Base-by-base conservation (phyloP, 1,140 invertebrate species). In the Anastrepha ludens region DNA sequence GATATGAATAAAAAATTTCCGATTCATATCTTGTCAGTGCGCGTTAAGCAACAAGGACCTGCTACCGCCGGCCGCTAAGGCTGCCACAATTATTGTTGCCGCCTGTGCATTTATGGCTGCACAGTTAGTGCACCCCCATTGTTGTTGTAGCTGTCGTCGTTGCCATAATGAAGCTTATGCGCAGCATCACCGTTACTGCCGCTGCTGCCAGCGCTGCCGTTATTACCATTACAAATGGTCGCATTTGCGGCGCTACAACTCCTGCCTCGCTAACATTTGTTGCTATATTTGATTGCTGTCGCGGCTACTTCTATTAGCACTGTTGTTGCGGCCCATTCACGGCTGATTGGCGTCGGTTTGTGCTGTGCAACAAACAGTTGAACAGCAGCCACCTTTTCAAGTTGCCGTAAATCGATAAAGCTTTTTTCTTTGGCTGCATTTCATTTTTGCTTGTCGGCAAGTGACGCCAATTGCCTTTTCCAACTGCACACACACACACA, bases 11-110 rank as follows among this genome's bases (percentile, higher is more conserved):
- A 81, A 81, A 62, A 81, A 81, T 20, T 55, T 81, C 47, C 74
- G 74, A 81, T 81, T 81, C 74, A 81, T 81, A 81, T 81, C 74
- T 81, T 81, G 74, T 81, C 74, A 81, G 74, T 55, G 44, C 74
- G 74, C 74, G 74, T 81, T 81, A 58, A 50, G n/a, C 74, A 58
- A 81, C 44, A 81, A 81, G 74, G 74, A 81, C 74, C 47, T 81
- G 74, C 64, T 39, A 17, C 29, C 29, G 64, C 29, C 29, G 6
- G 11, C 17, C 11, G 64, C 29, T 11, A 17, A 8, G n/a, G 11
- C 64, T 67, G 64, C 29, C 64, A 67, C 64, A 67, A 29, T 67
- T 67, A 67, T 67, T 39, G 64, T 39, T 67, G 64, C 17, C 64
- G 64, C 64, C 29, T 17, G 64, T 50, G 74, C 74, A n/a, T 4